phyloP scores from a whole-genome alignment of 2,113 vertebrate genomes.

The Trichomycterus rosablanca region DNA sequence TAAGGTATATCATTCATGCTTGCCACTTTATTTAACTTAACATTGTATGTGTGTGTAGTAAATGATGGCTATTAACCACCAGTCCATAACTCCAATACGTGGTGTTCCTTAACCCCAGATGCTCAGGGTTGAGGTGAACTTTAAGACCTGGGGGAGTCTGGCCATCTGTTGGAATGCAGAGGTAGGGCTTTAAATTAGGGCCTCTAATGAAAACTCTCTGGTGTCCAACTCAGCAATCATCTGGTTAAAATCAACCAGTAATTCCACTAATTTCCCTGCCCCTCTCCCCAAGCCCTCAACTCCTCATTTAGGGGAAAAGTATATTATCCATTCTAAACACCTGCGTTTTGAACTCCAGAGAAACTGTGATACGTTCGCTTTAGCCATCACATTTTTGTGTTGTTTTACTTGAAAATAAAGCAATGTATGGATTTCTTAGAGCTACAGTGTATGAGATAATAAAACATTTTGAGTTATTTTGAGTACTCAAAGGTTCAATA shows the following conservation, averaged over 20 bases:
- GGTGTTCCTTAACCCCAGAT: slow-evolving; percentile 27
- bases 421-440: slow-evolving; percentile 18
- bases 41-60: neutral
- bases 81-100: slow-evolving; percentile 6
- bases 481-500: too few relatives aligned
- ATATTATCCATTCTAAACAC: slow-evolving; percentile 89
- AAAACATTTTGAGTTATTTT: too few relatives aligned
- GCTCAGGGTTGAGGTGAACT: slow-evolving; percentile 68
- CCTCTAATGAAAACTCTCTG: slow-evolving; percentile 91
- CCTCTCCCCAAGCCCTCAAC: slow-evolving; percentile 83
- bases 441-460: neutral
- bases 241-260: slow-evolving; percentile 99
- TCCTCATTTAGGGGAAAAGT: slow-evolving; percentile 94
- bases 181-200: slow-evolving; percentile 95
- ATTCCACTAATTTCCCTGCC: slow-evolving; percentile 94
- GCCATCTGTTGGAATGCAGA: slow-evolving; percentile 81
- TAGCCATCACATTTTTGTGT: slow-evolving; percentile 37
- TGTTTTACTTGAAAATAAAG: slow-evolving; percentile 24
- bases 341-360: slow-evolving; percentile 76
- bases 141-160: slow-evolving; percentile 78
- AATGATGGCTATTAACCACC: slow-evolving; percentile 1
- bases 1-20: too few relatives aligned
- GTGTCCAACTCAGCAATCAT: slow-evolving; percentile 96
- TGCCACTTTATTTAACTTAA: too few relatives aligned
- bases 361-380: slow-evolving; percentile 43